Percentiles rank a stretch among this genome's conserved stretches.
phyloP scores from a whole-genome alignment of 1,140 invertebrate genomes.

The Eulimnadia texana region DNA sequence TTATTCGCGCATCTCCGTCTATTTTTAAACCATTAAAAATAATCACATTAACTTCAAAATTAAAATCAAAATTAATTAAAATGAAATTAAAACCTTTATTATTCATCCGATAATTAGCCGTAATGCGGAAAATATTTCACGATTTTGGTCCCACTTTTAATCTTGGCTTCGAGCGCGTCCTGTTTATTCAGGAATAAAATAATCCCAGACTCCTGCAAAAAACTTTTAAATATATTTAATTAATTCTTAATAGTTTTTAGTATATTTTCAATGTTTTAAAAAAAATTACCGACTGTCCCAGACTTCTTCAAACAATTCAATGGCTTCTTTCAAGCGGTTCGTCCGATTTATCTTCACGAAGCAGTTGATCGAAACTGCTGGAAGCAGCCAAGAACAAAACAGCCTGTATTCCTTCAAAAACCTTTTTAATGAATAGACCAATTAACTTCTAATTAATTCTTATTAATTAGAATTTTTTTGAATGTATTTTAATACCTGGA shows the following conservation, averaged over 20 bases:
- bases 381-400: slow-evolving; percentile 61
- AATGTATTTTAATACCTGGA: slow-evolving; percentile 37
- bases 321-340: slow-evolving; percentile 53
- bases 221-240: slow-evolving; percentile 32
- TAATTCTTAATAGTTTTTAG: neutral
- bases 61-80: neutral
- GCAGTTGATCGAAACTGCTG: slow-evolving; percentile 58
- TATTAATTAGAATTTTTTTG: slow-evolving; percentile 28
- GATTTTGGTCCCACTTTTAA: slow-evolving; percentile 44
- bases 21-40: slow-evolving; percentile 9
- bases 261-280: slow-evolving; percentile 42
- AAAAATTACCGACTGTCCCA: slow-evolving; percentile 58
- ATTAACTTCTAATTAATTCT: neutral
- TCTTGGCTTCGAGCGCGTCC: slow-evolving; percentile 55
- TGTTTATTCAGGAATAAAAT: slow-evolving; percentile 73
- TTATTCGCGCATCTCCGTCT: slow-evolving; percentile 31
- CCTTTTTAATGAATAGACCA: too few species aligned
- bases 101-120: slow-evolving; percentile 31
- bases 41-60: neutral
- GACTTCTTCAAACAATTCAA: slow-evolving; percentile 55
- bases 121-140: slow-evolving; percentile 50
- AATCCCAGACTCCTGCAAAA: slow-evolving; percentile 51
- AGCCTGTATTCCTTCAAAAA: slow-evolving; percentile 64
- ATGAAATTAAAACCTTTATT: slow-evolving; percentile 23
- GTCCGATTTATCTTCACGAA: slow-evolving; percentile 53